Base-by-base conservation (phyloP, 53 echinoderm and acorn worm genomes). In the Temnopleurus reevesii region DNA sequence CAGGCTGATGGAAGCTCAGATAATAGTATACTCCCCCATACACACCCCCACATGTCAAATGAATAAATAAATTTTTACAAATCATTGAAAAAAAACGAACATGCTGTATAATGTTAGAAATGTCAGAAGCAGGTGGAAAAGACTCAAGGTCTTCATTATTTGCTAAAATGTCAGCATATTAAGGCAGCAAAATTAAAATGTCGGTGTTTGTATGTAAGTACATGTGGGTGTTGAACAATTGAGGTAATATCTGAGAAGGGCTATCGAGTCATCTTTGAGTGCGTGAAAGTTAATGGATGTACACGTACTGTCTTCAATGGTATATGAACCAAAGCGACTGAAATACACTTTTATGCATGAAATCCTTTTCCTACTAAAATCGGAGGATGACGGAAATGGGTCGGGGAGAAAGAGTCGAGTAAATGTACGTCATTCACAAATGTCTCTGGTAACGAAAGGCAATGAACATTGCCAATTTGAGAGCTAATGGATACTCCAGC, bases 11-110 rank as follows among this genome's bases (percentile, higher is more conserved):
- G 31, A 77, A 12, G 77, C 34, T 45, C 1, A 18, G 46, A 25
- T 45, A 77, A 45, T 77, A 77, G 77, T 21, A 77, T 77, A 24
- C 79, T 79, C 79, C 79, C 79, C 8, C 79, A 28, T 47, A 49
- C 29, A 26, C 25, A 79, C 49, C n/a, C n/a, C n/a, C n/a, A n/a
- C n/a, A n/a, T n/a, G n/a, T n/a, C n/a, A n/a, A n/a, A n/a, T n/a
- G n/a, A n/a, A n/a, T n/a, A n/a, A n/a, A n/a, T n/a, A n/a, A n/a
- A n/a, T n/a, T n/a, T n/a, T n/a, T n/a, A n/a, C n/a, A n/a, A n/a
- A n/a, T n/a, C n/a, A n/a, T n/a, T n/a, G n/a, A n/a, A n/a, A n/a
- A n/a, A n/a, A n/a, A n/a, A n/a, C n/a, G n/a, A n/a, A n/a, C n/a
- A n/a, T 19, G 35, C 21, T 38, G 36, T 5, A 71, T n/a, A 71